These are phyloP conservation scores for Glossophaga mutica DNA, from an alignment of 2,797 vertebrate species.

Conservation along the genomic window DNA sequence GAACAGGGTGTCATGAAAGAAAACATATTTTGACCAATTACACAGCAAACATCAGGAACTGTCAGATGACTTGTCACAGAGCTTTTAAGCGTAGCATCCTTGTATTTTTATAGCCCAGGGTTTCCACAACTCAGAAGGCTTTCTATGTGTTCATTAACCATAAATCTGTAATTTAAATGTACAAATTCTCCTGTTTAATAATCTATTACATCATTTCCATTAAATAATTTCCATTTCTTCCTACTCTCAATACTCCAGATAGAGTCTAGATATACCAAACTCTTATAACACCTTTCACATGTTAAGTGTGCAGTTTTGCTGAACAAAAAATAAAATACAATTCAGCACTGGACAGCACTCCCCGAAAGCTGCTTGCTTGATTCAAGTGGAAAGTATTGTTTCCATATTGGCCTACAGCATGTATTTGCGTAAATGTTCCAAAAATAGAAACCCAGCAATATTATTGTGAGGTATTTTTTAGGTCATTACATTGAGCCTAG, in stretches of 20 bases:
- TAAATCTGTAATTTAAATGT: not conserved
- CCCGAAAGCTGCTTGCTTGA: not conserved
- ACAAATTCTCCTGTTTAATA: constrained; percentile 18
- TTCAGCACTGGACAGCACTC: constrained; percentile 80
- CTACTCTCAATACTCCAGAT: not conserved
- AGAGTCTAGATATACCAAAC: constrained; percentile 42
- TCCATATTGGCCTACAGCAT: constrained; percentile 64
- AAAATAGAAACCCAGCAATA: constrained; percentile 66
- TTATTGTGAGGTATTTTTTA: constrained; percentile 55
- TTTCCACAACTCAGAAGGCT: constrained; percentile 25
- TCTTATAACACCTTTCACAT: constrained; percentile 11
- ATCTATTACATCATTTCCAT: not conserved
- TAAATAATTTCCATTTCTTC: not conserved
- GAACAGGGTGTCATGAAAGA: not conserved
- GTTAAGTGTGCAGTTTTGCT: constrained; percentile 45
- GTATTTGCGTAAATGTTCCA: constrained; percentile 77
- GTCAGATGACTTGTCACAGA: not conserved
- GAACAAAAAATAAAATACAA: constrained; percentile 66
- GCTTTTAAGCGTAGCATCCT: not conserved
- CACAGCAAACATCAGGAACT: constrained; percentile 11
- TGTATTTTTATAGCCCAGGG: constrained; percentile 6
- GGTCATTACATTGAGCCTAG: not conserved
- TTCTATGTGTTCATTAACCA: not conserved
- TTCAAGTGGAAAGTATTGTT: constrained; percentile 57
- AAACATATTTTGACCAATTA: constrained; percentile 16